Percentiles rank a stretch among this genome's conserved stretches.
Evolutionary conservation across 1,140 invertebrate species (phyloP).

Genomic region (Coptotermes formosanus): DNA sequence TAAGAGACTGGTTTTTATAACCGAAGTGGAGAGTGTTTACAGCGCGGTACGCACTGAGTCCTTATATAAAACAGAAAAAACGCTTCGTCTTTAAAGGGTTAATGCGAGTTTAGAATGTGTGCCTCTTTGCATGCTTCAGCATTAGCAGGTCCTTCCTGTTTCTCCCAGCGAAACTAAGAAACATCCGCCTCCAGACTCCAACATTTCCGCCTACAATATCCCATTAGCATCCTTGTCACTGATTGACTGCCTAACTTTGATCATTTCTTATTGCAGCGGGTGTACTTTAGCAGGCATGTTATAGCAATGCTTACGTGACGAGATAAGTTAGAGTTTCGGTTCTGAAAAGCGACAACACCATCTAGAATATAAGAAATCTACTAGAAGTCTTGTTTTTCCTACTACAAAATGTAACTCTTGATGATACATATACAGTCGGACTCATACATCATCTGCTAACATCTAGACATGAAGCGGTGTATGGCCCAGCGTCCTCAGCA

Average conservation of each 20-base stretch:
- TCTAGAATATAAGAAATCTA: constrained; percentile 1
- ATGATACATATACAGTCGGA: not conserved
- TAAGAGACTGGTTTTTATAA: too few relatives aligned
- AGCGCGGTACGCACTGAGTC: too few relatives aligned
- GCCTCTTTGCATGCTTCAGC: too few relatives aligned
- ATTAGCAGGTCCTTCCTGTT: too few relatives aligned
- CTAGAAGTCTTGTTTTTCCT: not conserved
- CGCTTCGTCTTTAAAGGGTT: too few relatives aligned
- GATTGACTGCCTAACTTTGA: not conserved
- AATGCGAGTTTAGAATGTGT: too few relatives aligned
- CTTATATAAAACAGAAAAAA: too few relatives aligned
- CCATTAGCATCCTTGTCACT: not conserved
- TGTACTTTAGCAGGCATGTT: not conserved
- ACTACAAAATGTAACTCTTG: constrained; percentile 1
- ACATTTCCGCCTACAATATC: not conserved
- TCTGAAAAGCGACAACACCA: not conserved
- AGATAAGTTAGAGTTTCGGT: not conserved
- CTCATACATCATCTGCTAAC: not conserved
- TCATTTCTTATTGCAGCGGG: not conserved
- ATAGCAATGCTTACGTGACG: not conserved
- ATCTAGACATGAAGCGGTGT: not conserved
- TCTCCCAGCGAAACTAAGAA: not conserved
- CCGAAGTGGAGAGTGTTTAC: too few relatives aligned
- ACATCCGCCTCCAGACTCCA: not conserved
- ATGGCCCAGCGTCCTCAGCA: not conserved